A percentile compares a stretch with the other conserved stretches of the same genome.
phyloP scores from a whole-genome alignment of 2,113 vertebrate species.

The Tetrax tetrax region DNA sequence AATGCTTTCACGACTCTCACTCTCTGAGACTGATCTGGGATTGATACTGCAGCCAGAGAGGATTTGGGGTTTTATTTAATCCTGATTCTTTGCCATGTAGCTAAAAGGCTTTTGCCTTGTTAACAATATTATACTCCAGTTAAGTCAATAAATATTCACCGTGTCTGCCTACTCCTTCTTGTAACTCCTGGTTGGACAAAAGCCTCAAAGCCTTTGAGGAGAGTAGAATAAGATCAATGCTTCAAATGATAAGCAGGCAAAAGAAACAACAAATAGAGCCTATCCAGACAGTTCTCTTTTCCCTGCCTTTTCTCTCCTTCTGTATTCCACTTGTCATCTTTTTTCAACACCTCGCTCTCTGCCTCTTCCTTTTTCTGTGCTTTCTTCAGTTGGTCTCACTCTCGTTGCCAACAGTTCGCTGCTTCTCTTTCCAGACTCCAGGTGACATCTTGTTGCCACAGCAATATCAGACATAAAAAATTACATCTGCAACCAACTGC shows the following conservation, averaged over 20 bases:
- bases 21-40: neutral
- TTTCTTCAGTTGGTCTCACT: neutral
- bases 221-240: neutral
- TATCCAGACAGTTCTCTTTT: neutral
- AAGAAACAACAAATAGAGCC: neutral
- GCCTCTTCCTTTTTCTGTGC: neutral
- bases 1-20: neutral
- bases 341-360: neutral
- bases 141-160: constrained; percentile 14
- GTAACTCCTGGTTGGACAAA: neutral
- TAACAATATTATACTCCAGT: neutral
- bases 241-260: neutral
- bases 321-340: neutral
- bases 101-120: neutral
- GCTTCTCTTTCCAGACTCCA: neutral
- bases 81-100: neutral
- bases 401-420: neutral
- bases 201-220: neutral
- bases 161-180: neutral
- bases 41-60: neutral
- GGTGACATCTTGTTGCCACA: neutral
- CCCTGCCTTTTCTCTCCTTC: neutral
- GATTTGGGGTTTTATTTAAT: constrained; percentile 1
- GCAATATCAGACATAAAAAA: neutral
- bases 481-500: neutral